These are phyloP conservation scores for Plodia interpunctella DNA, from an alignment of 1,140 invertebrate species.

Conservation along the genomic window DNA sequence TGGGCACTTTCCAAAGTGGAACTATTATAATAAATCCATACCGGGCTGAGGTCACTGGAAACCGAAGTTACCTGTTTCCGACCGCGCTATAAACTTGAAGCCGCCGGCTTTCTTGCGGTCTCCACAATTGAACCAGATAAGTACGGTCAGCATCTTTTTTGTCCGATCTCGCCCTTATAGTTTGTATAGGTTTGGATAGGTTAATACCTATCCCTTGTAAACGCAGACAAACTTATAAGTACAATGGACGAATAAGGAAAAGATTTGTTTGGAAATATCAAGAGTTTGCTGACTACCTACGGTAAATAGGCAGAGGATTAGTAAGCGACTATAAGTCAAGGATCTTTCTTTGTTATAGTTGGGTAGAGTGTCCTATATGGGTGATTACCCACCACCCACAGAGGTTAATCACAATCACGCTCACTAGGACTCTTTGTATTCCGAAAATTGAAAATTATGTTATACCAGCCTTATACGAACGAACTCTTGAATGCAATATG, in stretches of 20 bases:
- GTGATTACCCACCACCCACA: too few relatives aligned
- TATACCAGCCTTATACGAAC: too few relatives aligned
- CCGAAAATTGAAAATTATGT: too few relatives aligned
- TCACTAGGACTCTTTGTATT: too few relatives aligned
- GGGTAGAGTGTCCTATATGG: too few relatives aligned
- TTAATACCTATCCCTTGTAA: not conserved
- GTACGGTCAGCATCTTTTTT: conserved; percentile 4
- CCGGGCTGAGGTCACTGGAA: not conserved
- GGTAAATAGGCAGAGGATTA: not conserved
- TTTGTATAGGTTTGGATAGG: too few relatives aligned
- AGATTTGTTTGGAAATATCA: conserved; percentile 1
- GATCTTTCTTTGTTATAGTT: too few relatives aligned
- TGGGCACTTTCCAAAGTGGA: not conserved
- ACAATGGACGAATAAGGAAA: not conserved
- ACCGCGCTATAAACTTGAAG: not conserved
- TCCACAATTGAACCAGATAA: not conserved
- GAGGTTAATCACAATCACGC: too few relatives aligned
- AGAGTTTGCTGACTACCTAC: not conserved
- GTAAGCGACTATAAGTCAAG: not conserved
- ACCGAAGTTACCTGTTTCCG: not conserved
- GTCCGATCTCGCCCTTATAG: not conserved
- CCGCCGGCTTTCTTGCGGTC: not conserved
- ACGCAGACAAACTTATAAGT: not conserved
- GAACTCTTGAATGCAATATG: too few relatives aligned
- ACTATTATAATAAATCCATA: not conserved